phyloP scores from a whole-genome alignment of 2,888 invertebrate genomes.

The Chrysina gloriosa region DNA sequence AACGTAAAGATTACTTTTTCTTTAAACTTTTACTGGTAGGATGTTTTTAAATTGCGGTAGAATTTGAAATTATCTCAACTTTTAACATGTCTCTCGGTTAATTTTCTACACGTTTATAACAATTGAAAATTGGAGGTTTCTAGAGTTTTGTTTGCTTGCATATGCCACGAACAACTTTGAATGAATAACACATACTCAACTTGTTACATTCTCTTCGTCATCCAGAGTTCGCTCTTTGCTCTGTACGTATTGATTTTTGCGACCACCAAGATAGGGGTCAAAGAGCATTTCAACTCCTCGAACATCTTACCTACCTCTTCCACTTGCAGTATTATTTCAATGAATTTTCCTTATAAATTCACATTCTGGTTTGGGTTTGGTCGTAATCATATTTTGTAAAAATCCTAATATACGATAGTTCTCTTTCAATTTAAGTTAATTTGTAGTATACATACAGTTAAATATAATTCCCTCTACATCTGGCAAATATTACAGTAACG shows the following conservation, averaged over 20 bases:
- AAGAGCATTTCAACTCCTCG: constrained; percentile 56
- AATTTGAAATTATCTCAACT: too few species aligned
- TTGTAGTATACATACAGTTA: background rate
- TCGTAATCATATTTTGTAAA: background rate
- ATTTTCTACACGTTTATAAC: too few species aligned
- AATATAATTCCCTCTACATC: background rate
- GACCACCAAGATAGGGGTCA: constrained; percentile 64
- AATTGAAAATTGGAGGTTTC: too few species aligned
- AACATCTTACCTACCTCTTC: constrained; percentile 50
- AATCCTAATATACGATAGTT: background rate
- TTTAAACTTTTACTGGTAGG: too few species aligned
- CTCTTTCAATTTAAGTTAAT: background rate
- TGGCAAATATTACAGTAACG: constrained; percentile 22
- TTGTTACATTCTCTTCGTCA: background rate
- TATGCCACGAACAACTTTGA: too few species aligned
- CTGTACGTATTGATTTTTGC: constrained; percentile 63
- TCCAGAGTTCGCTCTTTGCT: constrained; percentile 53
- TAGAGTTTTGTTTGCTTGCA: too few species aligned
- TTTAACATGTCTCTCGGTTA: too few species aligned
- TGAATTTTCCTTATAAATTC: background rate
- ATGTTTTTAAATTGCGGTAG: too few species aligned
- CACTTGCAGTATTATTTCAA: constrained; percentile 14
- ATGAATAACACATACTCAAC: too few species aligned
- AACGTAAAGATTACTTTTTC: too few species aligned
- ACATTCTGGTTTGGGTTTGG: background rate